These are phyloP conservation scores for Magallana angulata DNA, from an alignment of 1,140 invertebrate species.

Conservation along the genomic window DNA sequence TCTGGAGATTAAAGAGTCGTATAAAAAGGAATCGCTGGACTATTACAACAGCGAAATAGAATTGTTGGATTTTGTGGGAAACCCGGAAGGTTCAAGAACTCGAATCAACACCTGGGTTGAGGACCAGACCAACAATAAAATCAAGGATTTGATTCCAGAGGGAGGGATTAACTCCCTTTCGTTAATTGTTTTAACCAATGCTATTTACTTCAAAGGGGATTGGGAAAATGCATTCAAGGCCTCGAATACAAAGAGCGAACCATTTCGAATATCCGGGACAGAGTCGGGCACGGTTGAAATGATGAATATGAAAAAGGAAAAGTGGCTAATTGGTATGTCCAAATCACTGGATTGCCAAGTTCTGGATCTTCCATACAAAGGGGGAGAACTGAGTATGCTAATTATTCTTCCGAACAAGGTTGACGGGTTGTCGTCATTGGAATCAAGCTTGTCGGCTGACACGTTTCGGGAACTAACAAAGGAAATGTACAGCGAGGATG, in stretches of 20 bases:
- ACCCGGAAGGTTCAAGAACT: slow-evolving; percentile 66
- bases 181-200: slow-evolving; percentile 85
- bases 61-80: slow-evolving; percentile 48
- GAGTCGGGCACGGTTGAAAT: slow-evolving; percentile 48
- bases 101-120: slow-evolving; percentile 86
- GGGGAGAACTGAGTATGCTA: slow-evolving; percentile 83
- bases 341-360: slow-evolving; percentile 86
- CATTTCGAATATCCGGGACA: slow-evolving; percentile 47
- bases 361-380: slow-evolving; percentile 87
- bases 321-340: slow-evolving; percentile 75
- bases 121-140: slow-evolving; percentile 84
- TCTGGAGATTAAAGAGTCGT: slow-evolving; percentile 32
- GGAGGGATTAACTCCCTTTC: slow-evolving; percentile 80
- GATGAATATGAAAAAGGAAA: slow-evolving; percentile 55
- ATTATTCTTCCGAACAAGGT: slow-evolving; percentile 85
- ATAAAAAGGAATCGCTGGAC: slow-evolving; percentile 29
- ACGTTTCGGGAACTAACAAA: slow-evolving; percentile 75
- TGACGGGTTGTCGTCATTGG: slow-evolving; percentile 79
- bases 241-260: slow-evolving; percentile 79
- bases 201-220: slow-evolving; percentile 88
- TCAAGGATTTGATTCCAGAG: slow-evolving; percentile 82
- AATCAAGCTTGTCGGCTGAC: slow-evolving; percentile 80
- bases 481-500: slow-evolving; percentile 44
- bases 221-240: slow-evolving; percentile 86
- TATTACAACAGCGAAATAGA: slow-evolving; percentile 56